Evolutionary conservation across 2,888 invertebrate genomes (phyloP).

Genomic region (Leptothorax acervorum): DNA sequence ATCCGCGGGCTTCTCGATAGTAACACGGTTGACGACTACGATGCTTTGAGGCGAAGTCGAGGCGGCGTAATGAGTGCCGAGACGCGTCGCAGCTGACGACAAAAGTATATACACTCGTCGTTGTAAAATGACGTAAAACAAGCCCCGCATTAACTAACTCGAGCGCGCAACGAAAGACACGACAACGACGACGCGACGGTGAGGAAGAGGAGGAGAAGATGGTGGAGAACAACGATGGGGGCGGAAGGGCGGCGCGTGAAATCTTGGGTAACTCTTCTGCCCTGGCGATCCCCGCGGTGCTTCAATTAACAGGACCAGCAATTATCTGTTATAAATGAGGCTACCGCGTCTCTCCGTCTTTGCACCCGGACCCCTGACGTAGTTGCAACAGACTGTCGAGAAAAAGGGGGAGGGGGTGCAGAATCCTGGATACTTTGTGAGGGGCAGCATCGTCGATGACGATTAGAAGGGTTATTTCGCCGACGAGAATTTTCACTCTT

Average conservation of each 20-base stretch:
- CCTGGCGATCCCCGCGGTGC: slow-evolving; percentile 77
- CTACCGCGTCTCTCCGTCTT: slow-evolving; percentile 72
- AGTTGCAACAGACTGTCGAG: slow-evolving; percentile 69
- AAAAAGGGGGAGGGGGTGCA: background rate
- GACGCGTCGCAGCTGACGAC: slow-evolving; percentile 55
- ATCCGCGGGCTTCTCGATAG: slow-evolving; percentile 27
- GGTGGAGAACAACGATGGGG: slow-evolving; percentile 47
- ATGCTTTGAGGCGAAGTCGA: slow-evolving; percentile 51
- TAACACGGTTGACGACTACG: slow-evolving; percentile 32
- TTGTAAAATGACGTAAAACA: slow-evolving; percentile 65
- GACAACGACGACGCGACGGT: slow-evolving; percentile 48
- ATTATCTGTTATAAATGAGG: slow-evolving; percentile 84
- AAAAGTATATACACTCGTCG: slow-evolving; percentile 71
- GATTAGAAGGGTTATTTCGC: slow-evolving; percentile 53
- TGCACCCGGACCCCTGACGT: slow-evolving; percentile 71
- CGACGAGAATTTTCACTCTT: slow-evolving; percentile 35
- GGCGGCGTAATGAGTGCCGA: slow-evolving; percentile 42
- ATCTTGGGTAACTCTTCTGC: slow-evolving; percentile 80
- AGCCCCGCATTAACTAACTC: slow-evolving; percentile 65
- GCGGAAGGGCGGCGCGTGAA: slow-evolving; percentile 70
- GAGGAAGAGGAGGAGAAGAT: slow-evolving; percentile 28
- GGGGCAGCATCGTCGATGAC: slow-evolving; percentile 7
- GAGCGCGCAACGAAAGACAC: slow-evolving; percentile 47
- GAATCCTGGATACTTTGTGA: slow-evolving; percentile 36
- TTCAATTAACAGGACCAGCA: slow-evolving; percentile 83